Percentiles rank a stretch among this genome's conserved stretches.
These are phyloP conservation scores for Caenorhabditis panamensis DNA, from an alignment of 2,888 invertebrate species.

Conservation along the genomic window DNA sequence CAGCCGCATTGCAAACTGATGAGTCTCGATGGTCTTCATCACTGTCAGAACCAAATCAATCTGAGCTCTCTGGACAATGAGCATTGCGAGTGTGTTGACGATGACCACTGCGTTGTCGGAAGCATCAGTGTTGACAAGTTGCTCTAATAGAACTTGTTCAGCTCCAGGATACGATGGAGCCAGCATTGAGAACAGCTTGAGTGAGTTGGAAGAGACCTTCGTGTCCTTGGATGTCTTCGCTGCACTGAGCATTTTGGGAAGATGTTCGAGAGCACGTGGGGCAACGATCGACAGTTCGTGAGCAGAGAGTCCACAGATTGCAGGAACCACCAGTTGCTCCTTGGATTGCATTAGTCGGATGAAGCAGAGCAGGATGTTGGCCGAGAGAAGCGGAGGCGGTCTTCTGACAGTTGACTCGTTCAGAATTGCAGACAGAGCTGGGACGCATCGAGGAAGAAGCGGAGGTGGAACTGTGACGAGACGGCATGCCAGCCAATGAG, in stretches of 20 bases:
- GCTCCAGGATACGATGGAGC: slow-evolving; percentile 56
- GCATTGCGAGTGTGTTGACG: slow-evolving; percentile 75
- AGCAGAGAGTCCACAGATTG: slow-evolving; percentile 58
- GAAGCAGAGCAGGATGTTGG: slow-evolving; percentile 73
- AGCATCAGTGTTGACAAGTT: slow-evolving; percentile 49
- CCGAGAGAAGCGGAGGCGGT: slow-evolving; percentile 72
- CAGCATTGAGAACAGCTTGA: slow-evolving; percentile 62
- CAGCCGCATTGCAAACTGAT: slow-evolving; percentile 66
- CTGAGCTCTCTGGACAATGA: slow-evolving; percentile 76
- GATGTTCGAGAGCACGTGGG: slow-evolving; percentile 71
- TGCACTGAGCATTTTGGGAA: slow-evolving; percentile 45
- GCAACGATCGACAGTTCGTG: slow-evolving; percentile 64
- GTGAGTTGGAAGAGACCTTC: slow-evolving; percentile 35
- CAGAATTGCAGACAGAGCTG: slow-evolving; percentile 73
- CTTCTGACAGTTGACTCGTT: slow-evolving; percentile 59
- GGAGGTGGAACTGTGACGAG: slow-evolving; percentile 67
- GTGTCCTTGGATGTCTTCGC: slow-evolving; percentile 32
- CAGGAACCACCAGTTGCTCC: slow-evolving; percentile 60
- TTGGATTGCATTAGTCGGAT: slow-evolving; percentile 70
- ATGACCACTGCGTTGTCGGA: slow-evolving; percentile 67
- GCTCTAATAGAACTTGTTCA: slow-evolving; percentile 62
- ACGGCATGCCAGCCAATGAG: slow-evolving; percentile 76
- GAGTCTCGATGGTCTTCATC: slow-evolving; percentile 63
- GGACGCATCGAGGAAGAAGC: slow-evolving; percentile 75
- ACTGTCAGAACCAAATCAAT: slow-evolving; percentile 67